These are phyloP conservation scores for Lacerta agilis DNA, from an alignment of 2,797 vertebrate genomes.

Conservation along the genomic window DNA sequence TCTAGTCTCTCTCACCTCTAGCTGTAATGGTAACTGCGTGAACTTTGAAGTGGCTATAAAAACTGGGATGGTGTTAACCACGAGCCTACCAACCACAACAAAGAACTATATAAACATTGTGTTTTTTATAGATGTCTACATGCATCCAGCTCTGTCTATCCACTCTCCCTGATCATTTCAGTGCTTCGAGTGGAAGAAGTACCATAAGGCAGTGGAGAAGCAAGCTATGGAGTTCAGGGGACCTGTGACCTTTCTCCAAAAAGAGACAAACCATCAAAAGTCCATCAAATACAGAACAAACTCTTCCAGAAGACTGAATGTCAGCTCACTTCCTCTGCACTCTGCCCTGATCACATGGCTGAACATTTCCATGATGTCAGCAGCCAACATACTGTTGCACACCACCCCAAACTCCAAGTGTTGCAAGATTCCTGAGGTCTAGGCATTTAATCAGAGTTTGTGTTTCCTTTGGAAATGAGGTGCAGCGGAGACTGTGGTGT, in stretches of 20 bases:
- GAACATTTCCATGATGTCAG: background rate
- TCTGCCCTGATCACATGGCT: background rate
- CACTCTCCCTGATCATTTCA: background rate
- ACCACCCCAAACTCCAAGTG: too few species aligned
- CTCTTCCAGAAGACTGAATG: background rate
- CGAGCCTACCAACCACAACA: background rate
- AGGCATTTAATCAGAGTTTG: too few species aligned
- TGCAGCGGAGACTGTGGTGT: too few species aligned
- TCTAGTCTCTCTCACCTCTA: slow-evolving; percentile 55
- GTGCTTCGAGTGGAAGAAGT: too few species aligned
- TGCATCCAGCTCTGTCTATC: background rate
- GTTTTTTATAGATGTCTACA: background rate
- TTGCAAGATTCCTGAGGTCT: too few species aligned
- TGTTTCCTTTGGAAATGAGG: too few species aligned
- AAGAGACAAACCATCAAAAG: background rate
- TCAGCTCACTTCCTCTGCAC: background rate
- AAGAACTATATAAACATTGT: background rate
- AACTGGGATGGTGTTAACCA: background rate
- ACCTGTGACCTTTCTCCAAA: background rate
- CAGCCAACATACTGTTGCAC: background rate
- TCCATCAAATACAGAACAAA: background rate
- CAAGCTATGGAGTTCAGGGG: background rate
- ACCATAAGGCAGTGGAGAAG: background rate
- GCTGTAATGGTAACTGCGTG: slow-evolving; percentile 37
- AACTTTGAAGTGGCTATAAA: background rate